Percentiles rank a stretch among this genome's conserved stretches.
Evolutionary conservation across 2,797 vertebrate genomes (phyloP).

Genomic region (Columba guinea): DNA sequence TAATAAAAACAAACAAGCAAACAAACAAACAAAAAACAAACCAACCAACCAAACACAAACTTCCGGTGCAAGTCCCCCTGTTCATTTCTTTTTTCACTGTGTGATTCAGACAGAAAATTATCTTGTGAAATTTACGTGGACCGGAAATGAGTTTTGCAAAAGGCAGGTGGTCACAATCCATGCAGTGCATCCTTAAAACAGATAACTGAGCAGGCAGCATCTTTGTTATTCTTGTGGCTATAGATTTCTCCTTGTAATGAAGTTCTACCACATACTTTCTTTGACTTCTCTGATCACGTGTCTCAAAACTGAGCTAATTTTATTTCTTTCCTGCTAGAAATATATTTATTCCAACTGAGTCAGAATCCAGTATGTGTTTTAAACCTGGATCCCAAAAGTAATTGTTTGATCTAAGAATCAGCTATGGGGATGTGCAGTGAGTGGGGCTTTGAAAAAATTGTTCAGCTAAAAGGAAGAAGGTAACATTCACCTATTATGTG

Average conservation of each 20-base stretch:
- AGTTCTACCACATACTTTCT: background rate
- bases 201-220: background rate
- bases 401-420: conserved; percentile 2
- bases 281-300: background rate
- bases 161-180: background rate
- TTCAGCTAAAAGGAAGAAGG: background rate
- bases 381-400: background rate
- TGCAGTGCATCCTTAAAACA: background rate
- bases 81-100: background rate
- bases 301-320: background rate
- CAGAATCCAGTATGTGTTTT: background rate
- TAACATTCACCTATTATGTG: background rate
- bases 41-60: too few species aligned
- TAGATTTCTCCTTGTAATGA: background rate
- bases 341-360: background rate
- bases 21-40: too few species aligned
- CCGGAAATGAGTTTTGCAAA: background rate
- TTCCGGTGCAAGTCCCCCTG: background rate
- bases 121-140: background rate
- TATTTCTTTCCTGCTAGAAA: background rate
- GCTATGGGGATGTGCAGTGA: background rate
- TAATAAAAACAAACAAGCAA: background rate
- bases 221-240: background rate
- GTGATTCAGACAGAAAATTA: background rate
- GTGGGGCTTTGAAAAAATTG: background rate